These are phyloP conservation scores for Tautogolabrus adspersus DNA, from an alignment of 2,113 vertebrate species.

Conservation along the genomic window DNA sequence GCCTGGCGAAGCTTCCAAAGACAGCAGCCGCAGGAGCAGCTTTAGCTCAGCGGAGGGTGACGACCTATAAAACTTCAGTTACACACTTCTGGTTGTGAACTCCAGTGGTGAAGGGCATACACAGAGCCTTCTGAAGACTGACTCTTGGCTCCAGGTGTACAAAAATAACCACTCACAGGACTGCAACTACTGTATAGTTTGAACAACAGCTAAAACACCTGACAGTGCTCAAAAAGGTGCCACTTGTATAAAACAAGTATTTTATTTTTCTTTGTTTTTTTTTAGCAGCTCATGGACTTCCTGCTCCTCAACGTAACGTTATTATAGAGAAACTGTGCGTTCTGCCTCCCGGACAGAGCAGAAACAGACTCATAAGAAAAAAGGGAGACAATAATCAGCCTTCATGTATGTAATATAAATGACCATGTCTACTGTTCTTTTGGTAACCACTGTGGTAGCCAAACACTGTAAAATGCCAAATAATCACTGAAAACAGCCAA, in stretches of 20 bases:
- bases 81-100: not conserved
- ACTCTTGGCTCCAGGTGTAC: not conserved
- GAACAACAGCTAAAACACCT: slow-evolving; percentile 50
- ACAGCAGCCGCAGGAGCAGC: slow-evolving; percentile 94
- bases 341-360: slow-evolving; percentile 61
- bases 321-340: slow-evolving; percentile 3
- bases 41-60: slow-evolving; percentile 92
- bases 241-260: slow-evolving; percentile 36
- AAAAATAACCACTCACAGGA: slow-evolving; percentile 10
- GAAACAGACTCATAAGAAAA: slow-evolving; percentile 64
- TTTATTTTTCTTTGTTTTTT: not conserved
- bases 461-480: slow-evolving; percentile 65
- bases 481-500: slow-evolving; percentile 44
- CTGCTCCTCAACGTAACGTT: slow-evolving; percentile 20
- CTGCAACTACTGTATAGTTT: slow-evolving; percentile 7
- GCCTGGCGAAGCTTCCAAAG: slow-evolving; percentile 89
- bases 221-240: slow-evolving; percentile 32
- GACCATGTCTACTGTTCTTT: slow-evolving; percentile 22
- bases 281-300: slow-evolving; percentile 1
- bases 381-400: slow-evolving; percentile 72
- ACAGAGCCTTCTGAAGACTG: slow-evolving; percentile 32
- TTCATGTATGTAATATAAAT: slow-evolving; percentile 58
- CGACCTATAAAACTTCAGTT: slow-evolving; percentile 83
- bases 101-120: slow-evolving; percentile 30
- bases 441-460: slow-evolving; percentile 55